Percentiles rank a stretch among this genome's conserved stretches.
These are phyloP conservation scores for Anguilla japonica DNA, from an alignment of 2,113 vertebrate species.

Conservation along the genomic window DNA sequence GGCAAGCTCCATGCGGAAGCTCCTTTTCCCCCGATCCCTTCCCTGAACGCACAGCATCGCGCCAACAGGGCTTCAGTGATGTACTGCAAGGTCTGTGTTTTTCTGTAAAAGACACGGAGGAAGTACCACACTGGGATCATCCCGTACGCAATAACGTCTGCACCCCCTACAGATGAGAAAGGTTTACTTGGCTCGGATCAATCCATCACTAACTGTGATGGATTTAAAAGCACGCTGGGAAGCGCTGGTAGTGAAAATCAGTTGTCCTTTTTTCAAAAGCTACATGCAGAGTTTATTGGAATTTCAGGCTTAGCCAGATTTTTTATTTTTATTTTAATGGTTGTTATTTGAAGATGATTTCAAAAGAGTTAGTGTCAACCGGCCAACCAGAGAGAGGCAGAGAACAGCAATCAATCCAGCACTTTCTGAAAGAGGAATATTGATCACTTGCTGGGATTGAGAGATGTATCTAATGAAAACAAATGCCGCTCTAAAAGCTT, in stretches of 20 bases:
- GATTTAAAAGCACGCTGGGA: neutral
- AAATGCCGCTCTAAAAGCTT: neutral
- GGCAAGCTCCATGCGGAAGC: too few species aligned
- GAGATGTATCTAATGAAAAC: slow-evolving; percentile 1
- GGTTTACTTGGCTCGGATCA: neutral
- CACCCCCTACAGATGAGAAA: neutral
- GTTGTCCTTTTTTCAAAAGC: slow-evolving; percentile 16
- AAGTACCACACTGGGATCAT: neutral
- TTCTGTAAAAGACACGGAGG: neutral
- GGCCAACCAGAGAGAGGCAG: neutral
- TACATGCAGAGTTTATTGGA: neutral
- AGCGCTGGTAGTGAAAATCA: neutral
- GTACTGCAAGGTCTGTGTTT: neutral
- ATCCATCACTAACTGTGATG: neutral
- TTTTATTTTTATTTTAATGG: neutral
- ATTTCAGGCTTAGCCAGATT: neutral
- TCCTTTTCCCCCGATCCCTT: too few species aligned
- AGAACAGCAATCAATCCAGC: slow-evolving; percentile 8
- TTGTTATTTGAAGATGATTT: neutral
- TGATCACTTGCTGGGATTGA: neutral
- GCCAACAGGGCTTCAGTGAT: neutral
- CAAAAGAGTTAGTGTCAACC: neutral
- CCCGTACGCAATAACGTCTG: neutral
- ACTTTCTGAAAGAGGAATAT: neutral
- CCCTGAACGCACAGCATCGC: neutral